A percentile compares a stretch with the other conserved stretches of the same genome.
Conservation (phyloP, 2,113 vertebrate genomes). For the Oryzias celebensis region DNA sequence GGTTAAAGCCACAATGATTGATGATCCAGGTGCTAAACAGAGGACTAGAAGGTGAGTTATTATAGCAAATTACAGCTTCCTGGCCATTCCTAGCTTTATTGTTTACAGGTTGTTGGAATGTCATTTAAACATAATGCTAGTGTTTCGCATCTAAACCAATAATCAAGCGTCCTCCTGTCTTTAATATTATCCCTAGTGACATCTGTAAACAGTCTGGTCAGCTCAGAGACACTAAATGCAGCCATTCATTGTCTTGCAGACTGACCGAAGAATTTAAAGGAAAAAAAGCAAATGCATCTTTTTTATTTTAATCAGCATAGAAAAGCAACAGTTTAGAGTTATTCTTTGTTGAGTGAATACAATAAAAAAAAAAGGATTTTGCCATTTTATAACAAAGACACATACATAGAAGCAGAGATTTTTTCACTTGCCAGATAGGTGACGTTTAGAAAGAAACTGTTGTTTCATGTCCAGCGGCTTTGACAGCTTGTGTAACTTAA, state of each 20-base stretch:
- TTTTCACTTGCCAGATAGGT: too few relatives aligned
- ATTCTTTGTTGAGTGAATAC: too few relatives aligned
- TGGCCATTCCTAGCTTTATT: conserved; percentile 28
- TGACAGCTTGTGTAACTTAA: conserved; percentile 4
- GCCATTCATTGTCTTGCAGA: background rate
- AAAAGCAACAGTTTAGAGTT: too few relatives aligned
- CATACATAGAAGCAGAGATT: too few relatives aligned
- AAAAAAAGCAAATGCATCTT: background rate
- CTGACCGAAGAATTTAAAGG: background rate
- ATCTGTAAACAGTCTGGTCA: conserved; percentile 24
- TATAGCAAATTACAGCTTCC: conserved; percentile 48
- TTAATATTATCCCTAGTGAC: conserved; percentile 33
- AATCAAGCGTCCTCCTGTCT: conserved; percentile 27
- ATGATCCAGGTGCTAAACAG: conserved; percentile 30
- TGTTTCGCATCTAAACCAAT: conserved; percentile 38
- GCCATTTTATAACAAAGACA: too few relatives aligned
- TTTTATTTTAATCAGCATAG: too few relatives aligned
- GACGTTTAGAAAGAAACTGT: too few relatives aligned
- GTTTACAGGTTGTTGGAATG: conserved; percentile 27
- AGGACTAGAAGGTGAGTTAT: conserved; percentile 54
- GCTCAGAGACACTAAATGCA: background rate
- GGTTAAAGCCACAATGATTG: conserved; percentile 24
- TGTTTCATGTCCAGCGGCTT: background rate
- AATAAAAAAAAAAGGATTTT: too few relatives aligned
- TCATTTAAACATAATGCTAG: conserved; percentile 19